These are phyloP conservation scores for Choreutis nemorana DNA, from an alignment of 2,888 invertebrate species.

Conservation along the genomic window DNA sequence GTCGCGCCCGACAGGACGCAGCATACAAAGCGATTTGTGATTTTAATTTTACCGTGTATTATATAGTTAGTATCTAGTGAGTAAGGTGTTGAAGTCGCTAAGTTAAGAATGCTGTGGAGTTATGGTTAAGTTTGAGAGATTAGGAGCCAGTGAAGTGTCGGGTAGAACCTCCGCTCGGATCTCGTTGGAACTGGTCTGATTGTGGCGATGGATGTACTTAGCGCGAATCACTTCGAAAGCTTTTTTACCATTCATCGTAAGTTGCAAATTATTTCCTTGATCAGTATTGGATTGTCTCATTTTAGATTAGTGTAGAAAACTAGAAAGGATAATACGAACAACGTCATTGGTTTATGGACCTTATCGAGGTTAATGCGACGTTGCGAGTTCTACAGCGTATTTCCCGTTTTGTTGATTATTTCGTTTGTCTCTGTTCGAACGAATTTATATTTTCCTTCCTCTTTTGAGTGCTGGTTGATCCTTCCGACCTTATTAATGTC, in stretches of 20 bases:
- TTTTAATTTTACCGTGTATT: constrained; percentile 67
- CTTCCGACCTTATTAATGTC: too few relatives aligned
- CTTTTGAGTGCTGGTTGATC: too few relatives aligned
- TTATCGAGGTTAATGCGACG: constrained; percentile 51
- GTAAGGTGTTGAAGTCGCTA: constrained; percentile 51
- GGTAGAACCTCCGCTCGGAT: constrained; percentile 40
- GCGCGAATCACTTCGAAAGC: constrained; percentile 39
- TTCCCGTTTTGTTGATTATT: constrained; percentile 57
- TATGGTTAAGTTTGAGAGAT: constrained; percentile 53
- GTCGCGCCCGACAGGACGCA: constrained; percentile 65
- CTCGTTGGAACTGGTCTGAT: constrained; percentile 18
- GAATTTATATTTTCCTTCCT: too few relatives aligned
- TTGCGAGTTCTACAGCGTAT: constrained; percentile 51
- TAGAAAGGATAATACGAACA: constrained; percentile 59
- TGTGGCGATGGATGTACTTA: constrained; percentile 38
- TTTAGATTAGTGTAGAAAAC: constrained; percentile 54
- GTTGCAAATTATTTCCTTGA: constrained; percentile 52
- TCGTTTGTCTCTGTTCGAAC: too few relatives aligned
- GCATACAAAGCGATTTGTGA: constrained; percentile 68
- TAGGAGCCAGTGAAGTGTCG: constrained; percentile 41
- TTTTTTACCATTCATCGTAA: constrained; percentile 43
- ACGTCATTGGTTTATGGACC: constrained; percentile 52
- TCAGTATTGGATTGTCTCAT: constrained; percentile 62
- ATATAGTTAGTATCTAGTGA: constrained; percentile 58
- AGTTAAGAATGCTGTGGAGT: constrained; percentile 40